Base-by-base conservation (phyloP, 2,113 vertebrate genomes). In the Megalops atlanticus region DNA sequence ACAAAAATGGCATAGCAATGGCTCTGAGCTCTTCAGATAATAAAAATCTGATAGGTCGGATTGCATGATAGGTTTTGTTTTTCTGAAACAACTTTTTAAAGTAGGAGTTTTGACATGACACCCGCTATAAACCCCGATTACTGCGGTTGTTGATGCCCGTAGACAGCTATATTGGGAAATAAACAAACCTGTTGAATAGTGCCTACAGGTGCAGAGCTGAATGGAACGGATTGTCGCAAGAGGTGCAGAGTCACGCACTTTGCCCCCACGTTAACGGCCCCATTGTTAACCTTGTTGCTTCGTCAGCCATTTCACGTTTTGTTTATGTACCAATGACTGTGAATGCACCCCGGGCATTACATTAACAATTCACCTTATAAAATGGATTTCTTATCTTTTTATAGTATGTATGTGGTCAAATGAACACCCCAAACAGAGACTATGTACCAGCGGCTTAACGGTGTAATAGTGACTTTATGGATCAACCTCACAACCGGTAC, bases 221-320 rank as follows among this genome's bases (percentile, higher is more conserved):
- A 33, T n/a, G 24, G 40, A 64, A n/a, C 68, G 45, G 31, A 64
- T 84, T 87, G 81, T 84, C 77, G 77, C 84, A 70, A 82, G 82
- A 83, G 79, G 80, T 81, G 86, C 87, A 79, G 88, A 89, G 88
- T 90, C 40, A 58, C 76, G 16, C 75, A 84, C 78, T 84, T 84
- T 84, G 64, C 4, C 79, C 41, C 3, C 69, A 15, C 58, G 41
- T 71, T 39, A 35, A n/a, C 84, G 82, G 86, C 84, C 91, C 89
- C 87, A 90, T 83, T 15, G 76, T 86, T 49, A 40, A 38, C 43
- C 72, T 74, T 81, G 82, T 81, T 88, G 91, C 92, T 84, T 88
- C 58, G 88, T 93, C 92, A 92, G 92, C 92, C 72, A 81, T 93
- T 92, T 87, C 89, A 87, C 86, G 10, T 81, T 74, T 87, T 76